Percentiles rank a stretch among this genome's conserved stretches.
Evolutionary conservation across 2,797 vertebrate species (phyloP).

Genomic region (Pogoniulus pusillus): DNA sequence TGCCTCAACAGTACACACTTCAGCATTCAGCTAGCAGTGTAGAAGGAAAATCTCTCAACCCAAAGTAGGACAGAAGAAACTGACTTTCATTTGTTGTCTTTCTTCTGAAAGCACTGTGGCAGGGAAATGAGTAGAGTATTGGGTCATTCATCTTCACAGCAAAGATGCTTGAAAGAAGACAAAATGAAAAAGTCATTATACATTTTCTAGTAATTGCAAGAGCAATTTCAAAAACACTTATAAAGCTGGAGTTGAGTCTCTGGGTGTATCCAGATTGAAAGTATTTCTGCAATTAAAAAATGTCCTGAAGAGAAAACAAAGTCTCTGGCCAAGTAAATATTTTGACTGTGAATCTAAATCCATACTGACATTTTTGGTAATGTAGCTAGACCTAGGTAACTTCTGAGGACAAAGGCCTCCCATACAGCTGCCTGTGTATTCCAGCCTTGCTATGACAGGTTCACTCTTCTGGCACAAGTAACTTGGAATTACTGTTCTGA

Average conservation of each 20-base stretch:
- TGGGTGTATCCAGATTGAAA: not conserved
- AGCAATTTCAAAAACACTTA: not conserved
- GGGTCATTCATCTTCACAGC: not conserved
- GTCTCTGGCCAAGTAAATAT: not conserved
- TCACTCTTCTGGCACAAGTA: not conserved
- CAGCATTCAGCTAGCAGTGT: not conserved
- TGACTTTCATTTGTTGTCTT: not conserved
- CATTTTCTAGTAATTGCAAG: not conserved
- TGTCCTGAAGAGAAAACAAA: not conserved
- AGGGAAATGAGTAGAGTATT: not conserved
- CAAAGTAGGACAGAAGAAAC: not conserved
- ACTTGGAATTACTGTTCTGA: not conserved
- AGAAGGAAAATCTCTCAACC: not conserved
- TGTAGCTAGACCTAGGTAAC: not conserved
- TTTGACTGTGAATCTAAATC: not conserved
- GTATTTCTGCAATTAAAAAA: not conserved
- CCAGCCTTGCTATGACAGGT: not conserved
- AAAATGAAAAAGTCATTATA: not conserved
- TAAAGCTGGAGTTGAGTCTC: not conserved
- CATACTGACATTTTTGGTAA: not conserved
- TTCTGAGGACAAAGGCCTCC: not conserved
- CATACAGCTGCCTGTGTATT: not conserved
- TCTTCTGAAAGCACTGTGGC: not conserved
- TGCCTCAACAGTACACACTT: not conserved
- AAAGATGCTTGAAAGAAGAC: not conserved